phyloP scores from a whole-genome alignment of 2,797 vertebrate genomes.

The Furcifer pardalis region DNA sequence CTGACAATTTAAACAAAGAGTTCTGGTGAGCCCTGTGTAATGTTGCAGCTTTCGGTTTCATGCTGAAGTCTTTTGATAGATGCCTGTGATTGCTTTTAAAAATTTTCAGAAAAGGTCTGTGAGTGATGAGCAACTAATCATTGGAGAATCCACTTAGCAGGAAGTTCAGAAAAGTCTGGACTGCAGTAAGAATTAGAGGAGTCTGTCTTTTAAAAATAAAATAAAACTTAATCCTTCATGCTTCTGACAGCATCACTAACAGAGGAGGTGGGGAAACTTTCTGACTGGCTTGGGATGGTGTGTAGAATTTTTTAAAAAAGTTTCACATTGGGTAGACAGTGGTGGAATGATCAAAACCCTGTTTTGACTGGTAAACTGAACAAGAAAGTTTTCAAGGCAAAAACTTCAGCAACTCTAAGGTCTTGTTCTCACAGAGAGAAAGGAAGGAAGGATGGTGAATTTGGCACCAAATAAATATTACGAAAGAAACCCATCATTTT shows the following conservation, averaged over 20 bases:
- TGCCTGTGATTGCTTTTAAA: not conserved
- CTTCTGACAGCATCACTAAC: slow-evolving; percentile 30
- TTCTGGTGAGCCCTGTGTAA: slow-evolving; percentile 26
- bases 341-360: slow-evolving; percentile 47
- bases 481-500: slow-evolving; percentile 5
- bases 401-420: not conserved
- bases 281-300: slow-evolving; percentile 36
- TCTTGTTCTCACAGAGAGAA: not conserved
- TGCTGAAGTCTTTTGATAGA: slow-evolving; percentile 27
- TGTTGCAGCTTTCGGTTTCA: slow-evolving; percentile 9
- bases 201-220: slow-evolving; percentile 47
- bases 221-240: slow-evolving; percentile 29
- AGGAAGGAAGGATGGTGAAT: not conserved
- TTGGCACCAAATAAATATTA: not conserved
- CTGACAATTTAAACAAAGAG: slow-evolving; percentile 3
- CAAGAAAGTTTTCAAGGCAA: slow-evolving; percentile 32
- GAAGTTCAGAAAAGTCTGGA: slow-evolving; percentile 40
- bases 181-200: slow-evolving; percentile 42
- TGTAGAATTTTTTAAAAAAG: slow-evolving; percentile 36
- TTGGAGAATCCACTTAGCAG: slow-evolving; percentile 17
- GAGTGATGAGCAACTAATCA: slow-evolving; percentile 14
- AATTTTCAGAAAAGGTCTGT: slow-evolving; percentile 26
- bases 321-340: slow-evolving; percentile 20
- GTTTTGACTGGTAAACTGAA: slow-evolving; percentile 48
- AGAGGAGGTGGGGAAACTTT: not conserved